phyloP scores from a whole-genome alignment of 2,113 vertebrate genomes.

The Chaenogobius annularis region DNA sequence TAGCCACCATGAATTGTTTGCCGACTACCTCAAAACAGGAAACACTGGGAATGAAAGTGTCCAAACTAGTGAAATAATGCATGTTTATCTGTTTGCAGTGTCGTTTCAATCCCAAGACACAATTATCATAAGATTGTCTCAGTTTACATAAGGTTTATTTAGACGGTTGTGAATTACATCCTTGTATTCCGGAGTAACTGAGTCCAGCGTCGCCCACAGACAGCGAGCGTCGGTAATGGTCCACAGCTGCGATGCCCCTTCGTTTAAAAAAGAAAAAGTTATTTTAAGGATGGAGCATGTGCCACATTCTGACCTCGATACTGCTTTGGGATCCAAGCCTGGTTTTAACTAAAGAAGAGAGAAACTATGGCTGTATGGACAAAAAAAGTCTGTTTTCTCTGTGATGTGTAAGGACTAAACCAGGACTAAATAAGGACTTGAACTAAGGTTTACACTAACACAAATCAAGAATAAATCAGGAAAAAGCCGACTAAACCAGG shows the following conservation, averaged over 20 bases:
- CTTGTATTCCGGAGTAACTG: conserved; percentile 20
- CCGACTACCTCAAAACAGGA: no score
- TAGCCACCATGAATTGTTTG: no score
- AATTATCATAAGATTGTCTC: conserved; percentile 17
- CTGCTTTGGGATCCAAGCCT: conserved; percentile 37
- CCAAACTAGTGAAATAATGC: no score
- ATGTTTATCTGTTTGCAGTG: not conserved
- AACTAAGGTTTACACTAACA: not conserved
- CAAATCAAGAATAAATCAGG: no score
- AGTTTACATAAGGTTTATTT: conserved; percentile 28
- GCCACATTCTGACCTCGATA: conserved; percentile 42
- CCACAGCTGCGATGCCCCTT: conserved; percentile 40
- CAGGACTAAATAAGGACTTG: not conserved
- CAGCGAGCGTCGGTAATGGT: conserved; percentile 7
- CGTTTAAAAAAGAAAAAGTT: conserved; percentile 47
- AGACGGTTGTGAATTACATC: conserved; percentile 23
- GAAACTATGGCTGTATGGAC: not conserved
- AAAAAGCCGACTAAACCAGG: no score
- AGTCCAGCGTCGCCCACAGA: conserved; percentile 2
- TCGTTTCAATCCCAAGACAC: conserved; percentile 17
- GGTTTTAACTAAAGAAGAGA: conserved; percentile 39
- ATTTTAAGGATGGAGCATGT: conserved; percentile 53
- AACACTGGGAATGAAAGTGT: no score
- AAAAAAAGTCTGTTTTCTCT: not conserved
- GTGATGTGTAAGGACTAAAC: not conserved